A percentile compares a stretch with the other conserved stretches of the same genome.
phyloP scores from a whole-genome alignment of 1,140 invertebrate species.

The Penaeus chinensis region DNA sequence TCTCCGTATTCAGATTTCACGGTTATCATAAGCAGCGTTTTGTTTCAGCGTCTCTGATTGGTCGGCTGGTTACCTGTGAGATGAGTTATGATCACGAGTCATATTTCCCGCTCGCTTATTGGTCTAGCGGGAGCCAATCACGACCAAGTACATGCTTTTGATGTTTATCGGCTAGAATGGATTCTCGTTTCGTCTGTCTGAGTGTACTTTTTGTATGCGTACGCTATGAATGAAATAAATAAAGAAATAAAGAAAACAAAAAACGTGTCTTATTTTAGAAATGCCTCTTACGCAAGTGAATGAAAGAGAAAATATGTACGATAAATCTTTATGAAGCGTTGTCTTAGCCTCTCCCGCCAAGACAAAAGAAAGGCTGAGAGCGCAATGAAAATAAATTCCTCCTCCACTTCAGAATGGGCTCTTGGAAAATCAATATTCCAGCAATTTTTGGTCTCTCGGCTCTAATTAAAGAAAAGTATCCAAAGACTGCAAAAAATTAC shows the following conservation, averaged over 20 bases:
- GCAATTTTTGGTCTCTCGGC: conserved; percentile 53
- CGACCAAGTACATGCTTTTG: not conserved
- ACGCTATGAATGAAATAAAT: too few species aligned
- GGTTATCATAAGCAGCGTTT: too few species aligned
- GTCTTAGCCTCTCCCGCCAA: too few species aligned
- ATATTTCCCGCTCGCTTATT: conserved; percentile 44
- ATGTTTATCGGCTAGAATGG: conserved; percentile 38
- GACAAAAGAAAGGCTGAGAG: not conserved
- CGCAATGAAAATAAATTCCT: conserved; percentile 44
- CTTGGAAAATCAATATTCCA: conserved; percentile 51
- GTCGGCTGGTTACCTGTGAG: conserved; percentile 47
- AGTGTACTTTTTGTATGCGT: too few species aligned
- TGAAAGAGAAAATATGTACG: too few species aligned
- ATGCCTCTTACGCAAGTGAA: too few species aligned
- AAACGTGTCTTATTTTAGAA: too few species aligned
- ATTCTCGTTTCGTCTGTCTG: not conserved
- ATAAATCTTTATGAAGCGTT: too few species aligned
- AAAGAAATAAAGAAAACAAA: too few species aligned
- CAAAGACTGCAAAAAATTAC: conserved; percentile 58
- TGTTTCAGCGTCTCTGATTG: conserved; percentile 24
- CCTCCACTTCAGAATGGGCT: conserved; percentile 4
- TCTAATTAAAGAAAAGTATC: conserved; percentile 61
- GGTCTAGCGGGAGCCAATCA: conserved; percentile 40
- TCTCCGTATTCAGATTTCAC: too few species aligned
- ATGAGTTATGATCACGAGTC: conserved; percentile 57